These are phyloP conservation scores for Triops longicaudatus DNA, from an alignment of 1,140 invertebrate species.

Conservation along the genomic window DNA sequence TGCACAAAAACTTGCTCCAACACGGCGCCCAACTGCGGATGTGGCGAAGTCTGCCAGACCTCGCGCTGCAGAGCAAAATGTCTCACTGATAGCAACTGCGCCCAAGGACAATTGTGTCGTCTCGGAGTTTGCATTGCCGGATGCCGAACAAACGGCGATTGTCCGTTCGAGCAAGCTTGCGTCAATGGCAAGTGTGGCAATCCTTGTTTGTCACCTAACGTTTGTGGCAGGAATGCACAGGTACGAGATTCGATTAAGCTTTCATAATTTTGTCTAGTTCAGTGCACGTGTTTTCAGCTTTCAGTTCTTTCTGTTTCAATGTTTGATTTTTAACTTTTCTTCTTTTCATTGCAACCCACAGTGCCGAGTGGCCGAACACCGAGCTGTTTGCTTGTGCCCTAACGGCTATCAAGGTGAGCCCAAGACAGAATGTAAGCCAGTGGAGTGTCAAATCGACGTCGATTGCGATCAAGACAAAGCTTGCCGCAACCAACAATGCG, in stretches of 20 bases:
- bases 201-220: slow-evolving; percentile 53
- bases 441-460: slow-evolving; percentile 62
- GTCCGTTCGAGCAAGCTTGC: slow-evolving; percentile 64
- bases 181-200: slow-evolving; percentile 61
- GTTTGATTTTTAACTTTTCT: slow-evolving; percentile 49
- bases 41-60: slow-evolving; percentile 36
- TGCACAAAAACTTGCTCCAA: slow-evolving; percentile 47
- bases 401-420: slow-evolving; percentile 62
- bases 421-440: slow-evolving; percentile 31
- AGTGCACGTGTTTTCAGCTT: no score
- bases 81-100: slow-evolving; percentile 54
- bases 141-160: slow-evolving; percentile 70
- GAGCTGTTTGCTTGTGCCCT: slow-evolving; percentile 41
- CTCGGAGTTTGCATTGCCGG: slow-evolving; percentile 57
- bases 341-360: slow-evolving; percentile 45
- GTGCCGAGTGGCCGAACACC: slow-evolving; percentile 23
- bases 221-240: slow-evolving; percentile 37
- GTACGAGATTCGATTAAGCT: not conserved
- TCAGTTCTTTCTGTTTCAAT: not conserved
- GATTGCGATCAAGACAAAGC: slow-evolving; percentile 70
- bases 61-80: slow-evolving; percentile 47
- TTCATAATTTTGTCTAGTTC: no score
- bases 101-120: slow-evolving; percentile 53
- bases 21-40: slow-evolving; percentile 33
- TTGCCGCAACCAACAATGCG: slow-evolving; percentile 60